These are phyloP conservation scores for Nineta flava DNA, from an alignment of 2,888 invertebrate species.

Conservation along the genomic window DNA sequence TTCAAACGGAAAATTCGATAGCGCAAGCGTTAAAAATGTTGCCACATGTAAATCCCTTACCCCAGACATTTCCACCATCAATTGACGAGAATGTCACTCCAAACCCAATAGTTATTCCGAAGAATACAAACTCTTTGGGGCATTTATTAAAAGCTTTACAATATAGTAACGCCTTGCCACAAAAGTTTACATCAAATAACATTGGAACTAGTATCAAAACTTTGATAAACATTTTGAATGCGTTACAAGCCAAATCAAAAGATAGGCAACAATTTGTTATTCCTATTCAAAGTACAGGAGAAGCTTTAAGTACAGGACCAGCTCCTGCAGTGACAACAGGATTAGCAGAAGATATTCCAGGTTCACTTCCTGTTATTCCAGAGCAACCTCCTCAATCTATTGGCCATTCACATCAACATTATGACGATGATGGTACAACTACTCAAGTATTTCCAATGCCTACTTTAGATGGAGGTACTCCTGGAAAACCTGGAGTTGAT, in stretches of 20 bases:
- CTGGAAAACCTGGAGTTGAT: slow-evolving; percentile 58
- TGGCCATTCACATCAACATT: slow-evolving; percentile 5
- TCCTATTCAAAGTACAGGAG: neutral
- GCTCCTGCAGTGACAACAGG: neutral
- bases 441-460: slow-evolving; percentile 27
- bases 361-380: neutral
- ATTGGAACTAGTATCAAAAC: slow-evolving; percentile 65
- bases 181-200: slow-evolving; percentile 58
- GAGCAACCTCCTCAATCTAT: neutral
- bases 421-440: slow-evolving; percentile 21
- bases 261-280: neutral
- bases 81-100: neutral
- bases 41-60: slow-evolving; percentile 8
- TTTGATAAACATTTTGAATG: slow-evolving; percentile 54
- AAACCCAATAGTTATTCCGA: neutral
- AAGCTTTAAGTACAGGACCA: neutral
- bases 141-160: slow-evolving; percentile 56
- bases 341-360: neutral
- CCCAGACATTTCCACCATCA: slow-evolving; percentile 7
- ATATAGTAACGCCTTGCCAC: slow-evolving; percentile 57
- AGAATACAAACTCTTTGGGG: slow-evolving; percentile 25
- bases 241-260: slow-evolving; percentile 38
- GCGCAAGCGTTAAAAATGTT: slow-evolving; percentile 12
- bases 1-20: slow-evolving; percentile 9
- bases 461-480: slow-evolving; percentile 40